Base-by-base conservation (phyloP, 2,113 vertebrate species). In the Cephalopterus ornatus region DNA sequence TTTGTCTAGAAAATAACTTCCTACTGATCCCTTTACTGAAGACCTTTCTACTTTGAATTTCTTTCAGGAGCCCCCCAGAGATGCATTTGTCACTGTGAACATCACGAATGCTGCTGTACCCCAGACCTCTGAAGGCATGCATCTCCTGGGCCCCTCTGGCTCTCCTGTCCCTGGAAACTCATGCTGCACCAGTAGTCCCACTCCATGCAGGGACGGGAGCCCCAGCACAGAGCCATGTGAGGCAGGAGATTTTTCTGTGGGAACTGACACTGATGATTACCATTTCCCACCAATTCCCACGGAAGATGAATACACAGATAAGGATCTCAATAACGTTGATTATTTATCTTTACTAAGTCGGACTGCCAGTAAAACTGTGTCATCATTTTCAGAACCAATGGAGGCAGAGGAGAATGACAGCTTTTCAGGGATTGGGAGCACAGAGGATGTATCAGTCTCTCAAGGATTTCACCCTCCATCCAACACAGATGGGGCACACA, bases 331-430 rank as follows among this genome's bases (percentile, higher is more conserved):
- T 61, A 21, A 82, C 8, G 8, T 75, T 24, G 88, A 81, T 74
- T 94, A 92, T 65, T 88, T 88, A 4, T 93, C 94, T 61, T 52
- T 89, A 33, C 79, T 92, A 33, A 76, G 62, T 50, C 93, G 4
- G 52, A 89, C 96, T 35, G 95, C 94, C 58, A 95, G 97, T 78
- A 97, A 97, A 74, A 96, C 98, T 0, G 6, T 95, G 44, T 91
- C 98, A 1, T 98, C 98, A 2, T 96, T 99, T 89, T 98, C 96
- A 1, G 98, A 99, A 92, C 99, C 99, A 1, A 75, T 99, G 97
- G 99, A 99, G 92, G 98, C 99, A 8, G 99, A 99, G 28, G 99
- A 99, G 92, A 99, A 99, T 5, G 99, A 99, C 93, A 99, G 99
- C 78, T 99, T 99, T 92, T 96, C 98, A 2, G 98, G 98, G 35